Evolutionary conservation across 2,113 vertebrate species (phyloP).

Genomic region (Onychostoma macrolepis): DNA sequence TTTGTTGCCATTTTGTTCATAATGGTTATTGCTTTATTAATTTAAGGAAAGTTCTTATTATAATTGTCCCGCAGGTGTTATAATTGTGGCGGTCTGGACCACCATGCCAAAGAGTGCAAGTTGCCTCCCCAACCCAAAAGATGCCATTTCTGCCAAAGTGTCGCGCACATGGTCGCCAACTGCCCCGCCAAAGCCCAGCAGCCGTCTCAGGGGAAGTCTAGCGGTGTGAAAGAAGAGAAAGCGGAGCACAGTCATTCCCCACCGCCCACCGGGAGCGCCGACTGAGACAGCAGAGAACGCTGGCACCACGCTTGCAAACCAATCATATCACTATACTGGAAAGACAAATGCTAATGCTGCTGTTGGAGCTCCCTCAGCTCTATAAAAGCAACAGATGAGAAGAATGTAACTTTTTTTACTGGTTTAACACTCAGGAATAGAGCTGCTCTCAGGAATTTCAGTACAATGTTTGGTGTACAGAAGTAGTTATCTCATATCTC

Average conservation of each 20-base stretch:
- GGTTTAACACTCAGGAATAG: constrained; percentile 75
- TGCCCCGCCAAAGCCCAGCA: constrained; percentile 91
- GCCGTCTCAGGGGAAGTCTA: constrained; percentile 87
- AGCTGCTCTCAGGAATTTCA: constrained; percentile 70
- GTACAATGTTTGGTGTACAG: constrained; percentile 48
- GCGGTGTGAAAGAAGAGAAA: constrained; percentile 80
- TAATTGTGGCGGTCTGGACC: constrained; percentile 96
- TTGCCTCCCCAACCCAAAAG: constrained; percentile 96
- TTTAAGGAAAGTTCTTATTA: constrained; percentile 4
- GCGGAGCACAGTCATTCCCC: constrained; percentile 77
- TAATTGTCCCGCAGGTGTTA: constrained; percentile 83
- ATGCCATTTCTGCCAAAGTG: constrained; percentile 97
- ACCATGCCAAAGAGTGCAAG: constrained; percentile 98
- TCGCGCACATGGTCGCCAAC: constrained; percentile 93
- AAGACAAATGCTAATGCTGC: constrained; percentile 65
- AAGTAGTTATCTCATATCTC: constrained; percentile 41
- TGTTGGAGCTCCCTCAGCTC: constrained; percentile 80
- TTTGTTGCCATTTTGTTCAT: not conserved
- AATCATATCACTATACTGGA: constrained; percentile 72
- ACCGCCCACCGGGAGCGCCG: constrained; percentile 67
- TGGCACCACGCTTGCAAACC: constrained; percentile 66
- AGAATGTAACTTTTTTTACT: constrained; percentile 68
- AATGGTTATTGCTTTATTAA: not conserved
- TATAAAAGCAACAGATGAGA: constrained; percentile 59
- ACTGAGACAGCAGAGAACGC: constrained; percentile 71